Conservation (phyloP, 2,797 vertebrate species). For the Ambastaia sidthimunki region DNA sequence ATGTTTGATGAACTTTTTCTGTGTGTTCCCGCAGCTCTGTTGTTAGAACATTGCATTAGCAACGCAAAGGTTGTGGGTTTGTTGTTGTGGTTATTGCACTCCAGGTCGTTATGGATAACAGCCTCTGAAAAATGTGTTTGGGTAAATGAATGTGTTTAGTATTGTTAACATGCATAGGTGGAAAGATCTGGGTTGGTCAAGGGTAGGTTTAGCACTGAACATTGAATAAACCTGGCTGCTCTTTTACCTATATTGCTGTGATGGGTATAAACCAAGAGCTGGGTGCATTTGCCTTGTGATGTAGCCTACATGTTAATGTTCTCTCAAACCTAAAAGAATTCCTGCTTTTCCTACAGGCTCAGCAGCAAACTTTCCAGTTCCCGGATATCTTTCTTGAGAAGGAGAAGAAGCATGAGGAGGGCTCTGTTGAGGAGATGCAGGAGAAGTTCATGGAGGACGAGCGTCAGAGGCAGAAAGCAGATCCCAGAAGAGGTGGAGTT, state of each 20-base stretch:
- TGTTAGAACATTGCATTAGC: too few species aligned
- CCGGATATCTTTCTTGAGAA: conserved; percentile 90
- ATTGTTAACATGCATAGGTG: too few species aligned
- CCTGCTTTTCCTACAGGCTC: conserved; percentile 73
- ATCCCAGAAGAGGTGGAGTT: conserved; percentile 88
- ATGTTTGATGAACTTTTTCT: neutral
- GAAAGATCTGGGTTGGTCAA: too few species aligned
- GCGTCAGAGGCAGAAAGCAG: conserved; percentile 78
- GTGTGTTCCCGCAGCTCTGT: too few species aligned
- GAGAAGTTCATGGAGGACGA: conserved; percentile 82
- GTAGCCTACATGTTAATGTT: neutral
- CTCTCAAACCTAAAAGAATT: conserved; percentile 36
- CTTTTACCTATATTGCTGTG: neutral
- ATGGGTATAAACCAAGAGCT: neutral
- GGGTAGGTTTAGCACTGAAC: neutral
- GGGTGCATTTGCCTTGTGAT: too few species aligned
- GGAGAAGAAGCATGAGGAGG: conserved; percentile 66
- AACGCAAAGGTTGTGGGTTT: too few species aligned
- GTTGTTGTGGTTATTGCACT: too few species aligned
- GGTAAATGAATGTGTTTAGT: too few species aligned
- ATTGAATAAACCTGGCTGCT: neutral
- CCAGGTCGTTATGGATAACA: too few species aligned
- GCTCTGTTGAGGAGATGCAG: conserved; percentile 78
- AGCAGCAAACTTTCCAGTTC: conserved; percentile 91
- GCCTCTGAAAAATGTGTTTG: too few species aligned